Conservation (phyloP, 2,113 vertebrate genomes). For the Collichthys lucidus region DNA sequence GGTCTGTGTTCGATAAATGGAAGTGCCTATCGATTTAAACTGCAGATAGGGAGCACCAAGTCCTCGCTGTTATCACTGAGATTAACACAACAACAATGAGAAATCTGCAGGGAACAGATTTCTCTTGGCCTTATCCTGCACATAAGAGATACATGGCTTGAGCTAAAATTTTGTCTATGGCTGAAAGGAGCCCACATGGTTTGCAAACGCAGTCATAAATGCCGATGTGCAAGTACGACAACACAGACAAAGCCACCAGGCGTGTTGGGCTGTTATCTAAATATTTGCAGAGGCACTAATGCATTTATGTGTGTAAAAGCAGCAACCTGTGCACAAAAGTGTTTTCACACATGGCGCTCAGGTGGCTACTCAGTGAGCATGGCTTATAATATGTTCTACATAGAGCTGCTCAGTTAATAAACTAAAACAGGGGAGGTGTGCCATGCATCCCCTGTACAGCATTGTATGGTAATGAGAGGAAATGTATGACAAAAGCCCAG, state of each 20-base stretch:
- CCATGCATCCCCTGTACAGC: no score
- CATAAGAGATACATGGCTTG: conserved; percentile 20
- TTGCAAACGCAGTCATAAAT: conserved; percentile 17
- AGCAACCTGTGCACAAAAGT: conserved; percentile 1
- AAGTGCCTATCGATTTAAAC: conserved; percentile 63
- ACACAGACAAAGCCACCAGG: not conserved
- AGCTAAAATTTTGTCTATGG: conserved; percentile 6
- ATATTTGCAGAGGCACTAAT: conserved; percentile 11
- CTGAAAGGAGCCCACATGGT: conserved; percentile 23
- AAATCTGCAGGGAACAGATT: conserved; percentile 46
- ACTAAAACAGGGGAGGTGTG: not conserved
- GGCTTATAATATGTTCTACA: not conserved
- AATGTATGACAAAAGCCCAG: no score
- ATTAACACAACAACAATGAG: conserved; percentile 63
- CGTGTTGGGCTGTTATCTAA: not conserved
- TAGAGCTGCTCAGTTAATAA: not conserved
- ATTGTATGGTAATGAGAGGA: no score
- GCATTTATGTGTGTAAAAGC: not conserved
- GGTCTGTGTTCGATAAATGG: conserved; percentile 59
- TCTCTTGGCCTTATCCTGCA: conserved; percentile 41
- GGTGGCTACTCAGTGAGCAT: not conserved
- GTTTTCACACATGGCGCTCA: conserved; percentile 1
- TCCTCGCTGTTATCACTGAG: conserved; percentile 50
- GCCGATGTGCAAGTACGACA: not conserved
- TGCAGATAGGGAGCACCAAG: conserved; percentile 44